Percentiles rank a stretch among this genome's conserved stretches.
phyloP scores from a whole-genome alignment of 2,888 invertebrate species.

The Lithophane ornitopus region DNA sequence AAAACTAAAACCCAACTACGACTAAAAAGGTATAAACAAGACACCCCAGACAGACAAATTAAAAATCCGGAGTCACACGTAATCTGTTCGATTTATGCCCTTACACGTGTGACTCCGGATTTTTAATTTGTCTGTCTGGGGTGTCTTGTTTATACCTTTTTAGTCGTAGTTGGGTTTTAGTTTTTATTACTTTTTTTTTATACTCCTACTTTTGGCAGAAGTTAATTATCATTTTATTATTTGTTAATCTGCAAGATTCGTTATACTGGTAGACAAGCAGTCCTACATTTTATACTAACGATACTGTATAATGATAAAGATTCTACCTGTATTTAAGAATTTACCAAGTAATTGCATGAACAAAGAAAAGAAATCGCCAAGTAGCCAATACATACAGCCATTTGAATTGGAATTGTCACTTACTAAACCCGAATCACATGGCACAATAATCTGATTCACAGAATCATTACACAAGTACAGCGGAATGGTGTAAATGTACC shows the following conservation, averaged over 20 bases:
- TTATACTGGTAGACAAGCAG: background rate
- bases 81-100: too few relatives aligned
- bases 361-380: background rate
- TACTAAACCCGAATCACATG: conserved; percentile 16
- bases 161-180: too few relatives aligned
- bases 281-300: background rate
- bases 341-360: background rate
- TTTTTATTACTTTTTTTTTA: too few relatives aligned
- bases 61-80: too few relatives aligned
- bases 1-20: too few relatives aligned
- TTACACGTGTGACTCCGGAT: too few relatives aligned
- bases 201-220: too few relatives aligned
- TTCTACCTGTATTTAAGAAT: background rate
- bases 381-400: background rate
- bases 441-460: conserved; percentile 42
- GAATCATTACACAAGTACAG: conserved; percentile 39
- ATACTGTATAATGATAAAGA: background rate
- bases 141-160: too few relatives aligned
- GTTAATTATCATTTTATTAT: too few relatives aligned
- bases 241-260: background rate
- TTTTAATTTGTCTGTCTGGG: too few relatives aligned
- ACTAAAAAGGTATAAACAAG: too few relatives aligned
- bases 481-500: conserved; percentile 25
- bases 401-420: conserved; percentile 13
- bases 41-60: too few relatives aligned